Evolutionary conservation across 2,888 invertebrate species (phyloP).

Genomic region (Melieria picta): DNA sequence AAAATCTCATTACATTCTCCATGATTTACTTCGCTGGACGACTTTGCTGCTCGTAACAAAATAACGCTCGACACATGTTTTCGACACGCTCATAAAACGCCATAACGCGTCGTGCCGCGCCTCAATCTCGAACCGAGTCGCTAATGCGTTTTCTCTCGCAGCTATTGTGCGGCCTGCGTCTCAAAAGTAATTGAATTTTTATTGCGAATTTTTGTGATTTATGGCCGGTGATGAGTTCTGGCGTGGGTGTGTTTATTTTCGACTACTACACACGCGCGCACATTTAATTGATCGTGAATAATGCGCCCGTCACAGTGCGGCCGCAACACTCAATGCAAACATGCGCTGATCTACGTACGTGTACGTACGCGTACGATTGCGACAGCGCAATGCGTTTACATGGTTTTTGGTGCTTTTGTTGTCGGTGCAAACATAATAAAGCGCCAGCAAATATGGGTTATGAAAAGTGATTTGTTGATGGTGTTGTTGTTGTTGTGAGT

Average conservation of each 20-base stretch:
- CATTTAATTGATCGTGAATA: constrained; percentile 16
- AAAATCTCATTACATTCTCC: too few relatives aligned
- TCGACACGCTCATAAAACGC: neutral
- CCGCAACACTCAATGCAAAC: too few relatives aligned
- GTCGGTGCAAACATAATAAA: neutral
- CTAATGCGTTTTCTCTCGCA: neutral
- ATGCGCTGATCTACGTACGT: too few relatives aligned
- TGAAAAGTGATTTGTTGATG: too few relatives aligned
- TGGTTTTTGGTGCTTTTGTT: neutral
- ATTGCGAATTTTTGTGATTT: constrained; percentile 54
- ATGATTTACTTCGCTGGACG: too few relatives aligned
- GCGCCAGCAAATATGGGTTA: too few relatives aligned
- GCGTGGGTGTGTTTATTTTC: constrained; percentile 5
- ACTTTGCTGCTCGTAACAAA: too few relatives aligned
- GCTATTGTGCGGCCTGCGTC: neutral
- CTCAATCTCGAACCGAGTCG: too few relatives aligned
- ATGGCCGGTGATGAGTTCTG: constrained; percentile 42
- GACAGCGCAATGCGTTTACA: too few relatives aligned
- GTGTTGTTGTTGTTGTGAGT: too few relatives aligned
- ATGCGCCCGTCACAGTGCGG: neutral
- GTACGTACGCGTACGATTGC: too few relatives aligned
- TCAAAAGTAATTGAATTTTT: constrained; percentile 52
- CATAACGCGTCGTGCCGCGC: too few relatives aligned
- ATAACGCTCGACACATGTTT: constrained; percentile 14
- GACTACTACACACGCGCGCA: neutral